Conservation (phyloP, 2,888 invertebrate genomes). For the Agrypnus murinus region DNA sequence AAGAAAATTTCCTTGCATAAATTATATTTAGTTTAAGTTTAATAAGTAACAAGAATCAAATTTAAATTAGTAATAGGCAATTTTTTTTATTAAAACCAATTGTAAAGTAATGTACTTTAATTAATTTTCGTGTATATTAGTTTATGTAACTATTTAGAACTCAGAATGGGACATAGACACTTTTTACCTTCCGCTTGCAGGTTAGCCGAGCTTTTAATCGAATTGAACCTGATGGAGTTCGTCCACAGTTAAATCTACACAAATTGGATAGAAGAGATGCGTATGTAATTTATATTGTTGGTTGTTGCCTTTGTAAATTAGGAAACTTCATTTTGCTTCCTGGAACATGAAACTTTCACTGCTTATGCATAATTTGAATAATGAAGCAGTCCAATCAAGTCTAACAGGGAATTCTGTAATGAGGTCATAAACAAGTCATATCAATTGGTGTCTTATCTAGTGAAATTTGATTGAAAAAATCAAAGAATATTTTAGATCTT, state of each 20-base stretch:
- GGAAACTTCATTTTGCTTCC: no score
- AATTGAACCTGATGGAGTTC: conserved; percentile 20
- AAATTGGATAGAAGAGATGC: conserved; percentile 6
- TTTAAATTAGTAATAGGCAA: conserved; percentile 22
- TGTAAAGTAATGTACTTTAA: conserved; percentile 23
- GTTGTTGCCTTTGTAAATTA: not conserved
- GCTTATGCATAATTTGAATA: no score
- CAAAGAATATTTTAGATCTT: no score
- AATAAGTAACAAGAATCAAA: conserved; percentile 16
- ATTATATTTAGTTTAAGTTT: conserved; percentile 20
- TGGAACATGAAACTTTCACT: no score
- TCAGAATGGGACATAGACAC: conserved; percentile 20
- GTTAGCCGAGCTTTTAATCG: conserved; percentile 20
- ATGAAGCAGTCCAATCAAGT: no score
- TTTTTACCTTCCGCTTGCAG: conserved; percentile 19
- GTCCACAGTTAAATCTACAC: conserved; percentile 15
- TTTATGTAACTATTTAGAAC: conserved; percentile 17
- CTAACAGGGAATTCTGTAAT: no score
- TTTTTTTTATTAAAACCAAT: conserved; percentile 11
- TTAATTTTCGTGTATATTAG: conserved; percentile 21
- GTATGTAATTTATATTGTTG: conserved; percentile 8
- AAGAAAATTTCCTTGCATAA: conserved; percentile 11
- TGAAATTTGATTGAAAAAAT: no score
- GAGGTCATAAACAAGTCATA: no score
- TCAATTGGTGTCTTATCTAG: no score